A percentile compares a stretch with the other conserved stretches of the same genome.
Conservation (phyloP, 2,797 vertebrate genomes). For the Premnoplex brunnescens region DNA sequence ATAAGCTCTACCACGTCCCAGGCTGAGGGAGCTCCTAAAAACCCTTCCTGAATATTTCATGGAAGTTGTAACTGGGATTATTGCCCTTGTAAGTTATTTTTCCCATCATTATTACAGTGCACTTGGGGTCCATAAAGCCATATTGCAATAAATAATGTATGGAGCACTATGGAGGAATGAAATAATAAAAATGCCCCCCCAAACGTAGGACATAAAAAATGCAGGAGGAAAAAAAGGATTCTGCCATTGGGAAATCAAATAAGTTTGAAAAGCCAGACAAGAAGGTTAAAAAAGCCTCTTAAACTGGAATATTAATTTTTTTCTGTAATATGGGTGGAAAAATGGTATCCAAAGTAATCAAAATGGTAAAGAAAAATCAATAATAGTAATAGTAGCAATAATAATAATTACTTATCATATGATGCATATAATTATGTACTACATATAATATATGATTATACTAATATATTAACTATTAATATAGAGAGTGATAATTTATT, state of each 20-base stretch:
- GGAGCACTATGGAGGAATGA: background rate
- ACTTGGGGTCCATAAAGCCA: background rate
- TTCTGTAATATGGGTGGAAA: background rate
- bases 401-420: no score
- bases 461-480: background rate
- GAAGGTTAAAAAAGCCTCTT: background rate
- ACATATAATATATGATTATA: background rate
- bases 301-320: background rate
- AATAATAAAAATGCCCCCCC: background rate
- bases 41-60: background rate
- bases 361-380: background rate
- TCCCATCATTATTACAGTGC: background rate
- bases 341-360: background rate
- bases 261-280: background rate
- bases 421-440: background rate
- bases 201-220: background rate
- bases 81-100: constrained; percentile 18
- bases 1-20: background rate
- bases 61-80: background rate
- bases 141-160: background rate
- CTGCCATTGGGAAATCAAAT: background rate
- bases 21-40: background rate
- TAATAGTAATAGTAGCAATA: no score
- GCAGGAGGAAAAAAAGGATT: background rate
- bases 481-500: background rate